Conservation (phyloP, 2,797 vertebrate species). For the Lepilemur septentrionalis region DNA sequence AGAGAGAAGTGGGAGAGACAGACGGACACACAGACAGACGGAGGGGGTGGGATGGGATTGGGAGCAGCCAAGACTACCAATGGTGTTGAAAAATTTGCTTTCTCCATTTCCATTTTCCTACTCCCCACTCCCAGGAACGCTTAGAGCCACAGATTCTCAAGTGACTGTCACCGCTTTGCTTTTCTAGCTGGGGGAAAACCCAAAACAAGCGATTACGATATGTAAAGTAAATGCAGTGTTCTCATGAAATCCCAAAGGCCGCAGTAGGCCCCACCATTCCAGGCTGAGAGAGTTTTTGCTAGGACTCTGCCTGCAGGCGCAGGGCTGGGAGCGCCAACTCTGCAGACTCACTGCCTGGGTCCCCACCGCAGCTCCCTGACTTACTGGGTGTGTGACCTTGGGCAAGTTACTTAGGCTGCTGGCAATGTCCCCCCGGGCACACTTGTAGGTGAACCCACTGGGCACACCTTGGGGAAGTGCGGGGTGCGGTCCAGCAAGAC, state of each 20-base stretch:
- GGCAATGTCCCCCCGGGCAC: neutral
- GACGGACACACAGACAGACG: too few species aligned
- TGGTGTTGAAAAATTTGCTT: neutral
- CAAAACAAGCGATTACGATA: rapidly evolving
- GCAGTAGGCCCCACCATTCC: neutral
- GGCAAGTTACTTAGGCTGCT: neutral
- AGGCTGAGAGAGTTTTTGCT: neutral
- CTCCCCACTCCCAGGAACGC: neutral
- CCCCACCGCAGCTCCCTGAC: neutral
- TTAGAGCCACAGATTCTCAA: neutral
- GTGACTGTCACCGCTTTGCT: neutral
- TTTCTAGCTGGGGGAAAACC: neutral
- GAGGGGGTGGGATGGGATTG: too few species aligned
- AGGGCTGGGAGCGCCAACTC: neutral
- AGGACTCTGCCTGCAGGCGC: rapidly evolving
- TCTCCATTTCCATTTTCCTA: neutral
- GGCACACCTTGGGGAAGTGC: too few species aligned
- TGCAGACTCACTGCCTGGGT: neutral
- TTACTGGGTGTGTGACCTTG: neutral
- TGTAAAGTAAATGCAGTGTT: neutral
- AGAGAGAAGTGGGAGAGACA: neutral
- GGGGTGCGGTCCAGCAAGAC: too few species aligned
- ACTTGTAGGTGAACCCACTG: rapidly evolving
- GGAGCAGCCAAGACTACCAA: rapidly evolving
- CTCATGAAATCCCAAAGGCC: neutral